Conservation (phyloP, 1,140 invertebrate species). For the Caenorhabditis latens region DNA sequence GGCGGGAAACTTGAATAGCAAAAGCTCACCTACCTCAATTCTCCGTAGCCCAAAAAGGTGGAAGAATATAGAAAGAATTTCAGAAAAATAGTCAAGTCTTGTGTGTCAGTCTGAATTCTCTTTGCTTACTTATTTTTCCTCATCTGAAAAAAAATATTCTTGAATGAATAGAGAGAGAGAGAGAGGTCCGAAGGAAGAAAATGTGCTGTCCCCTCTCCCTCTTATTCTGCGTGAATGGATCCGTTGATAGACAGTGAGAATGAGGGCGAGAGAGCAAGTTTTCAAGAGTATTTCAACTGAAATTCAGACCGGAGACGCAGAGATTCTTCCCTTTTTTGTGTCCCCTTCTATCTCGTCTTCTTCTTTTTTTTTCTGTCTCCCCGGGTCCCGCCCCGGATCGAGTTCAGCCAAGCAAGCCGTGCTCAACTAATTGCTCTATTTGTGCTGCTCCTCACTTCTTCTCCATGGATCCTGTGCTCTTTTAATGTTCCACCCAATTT, state of each 20-base stretch:
- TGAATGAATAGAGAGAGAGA: not conserved
- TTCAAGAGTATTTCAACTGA: not conserved
- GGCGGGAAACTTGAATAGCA: no score
- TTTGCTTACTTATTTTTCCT: not conserved
- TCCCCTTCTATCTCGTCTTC: not conserved
- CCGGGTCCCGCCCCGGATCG: constrained; percentile 16
- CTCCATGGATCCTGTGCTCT: not conserved
- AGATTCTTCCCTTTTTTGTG: not conserved
- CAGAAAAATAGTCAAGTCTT: no score
- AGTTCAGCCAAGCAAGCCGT: constrained; percentile 55
- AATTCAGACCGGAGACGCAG: not conserved
- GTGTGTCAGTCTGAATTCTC: not conserved
- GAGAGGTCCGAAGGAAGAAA: not conserved
- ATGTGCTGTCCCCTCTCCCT: not conserved
- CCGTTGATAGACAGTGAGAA: constrained; percentile 25
- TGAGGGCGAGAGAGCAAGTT: not conserved
- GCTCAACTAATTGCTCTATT: constrained; percentile 54
- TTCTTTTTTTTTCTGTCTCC: not conserved
- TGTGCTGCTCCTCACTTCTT: not conserved
- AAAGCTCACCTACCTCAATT: no score
- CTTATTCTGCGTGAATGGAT: constrained; percentile 56
- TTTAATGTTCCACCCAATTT: not conserved
- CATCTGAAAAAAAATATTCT: not conserved
- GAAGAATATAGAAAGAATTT: no score
- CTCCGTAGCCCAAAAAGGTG: no score